Base-by-base conservation (phyloP, 2,888 invertebrate species). In the Ectobius pallidus region DNA sequence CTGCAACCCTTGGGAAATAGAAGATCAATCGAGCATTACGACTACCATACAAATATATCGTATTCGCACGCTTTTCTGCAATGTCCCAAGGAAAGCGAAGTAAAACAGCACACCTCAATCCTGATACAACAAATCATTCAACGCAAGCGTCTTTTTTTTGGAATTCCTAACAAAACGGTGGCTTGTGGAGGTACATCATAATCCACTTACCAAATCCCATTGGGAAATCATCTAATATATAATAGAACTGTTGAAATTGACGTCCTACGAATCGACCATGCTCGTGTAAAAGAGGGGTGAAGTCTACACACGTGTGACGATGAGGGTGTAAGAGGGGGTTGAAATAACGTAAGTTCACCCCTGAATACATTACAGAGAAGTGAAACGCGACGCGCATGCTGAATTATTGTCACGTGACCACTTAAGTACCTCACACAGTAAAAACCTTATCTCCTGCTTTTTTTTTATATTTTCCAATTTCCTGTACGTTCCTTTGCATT, bases 201-300 rank as follows among this genome's bases (percentile, higher is more conserved):
- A 73, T 73, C 70, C 73, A 73, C 73, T 73, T 73, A 73, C 30
- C 39, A 49, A 22, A 46, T 70, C 73, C 73, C 46, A 42, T 52
- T 62, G 69, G 73, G 70, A 70, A 70, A 65, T 65, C 65, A 46
- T 46, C 46, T 65, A 44, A 65, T 65, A 65, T 65, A 46, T 70
- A 32, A 70, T 58, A 32, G 61, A 62, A 70, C 70, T 63, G 46
- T 42, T 63, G 63, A 63, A 70, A 63, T 62, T 62, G 58, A 32
- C 58, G 58, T 58, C 58, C n/a, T 30, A 25, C 16, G 32, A 32
- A n/a, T 22, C 22, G 55, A 27, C 46, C 46, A 27, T 22, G 34
- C 34, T 7, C 6, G 34, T 6, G 11, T 14, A 27, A 30, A 25
- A n/a, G 27, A 30, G 58, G 58, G 16, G 30, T 16, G 58, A 30